A percentile compares a stretch with the other conserved stretches of the same genome.
phyloP scores from a whole-genome alignment of 2,113 vertebrate genomes.

The Vidua macroura region DNA sequence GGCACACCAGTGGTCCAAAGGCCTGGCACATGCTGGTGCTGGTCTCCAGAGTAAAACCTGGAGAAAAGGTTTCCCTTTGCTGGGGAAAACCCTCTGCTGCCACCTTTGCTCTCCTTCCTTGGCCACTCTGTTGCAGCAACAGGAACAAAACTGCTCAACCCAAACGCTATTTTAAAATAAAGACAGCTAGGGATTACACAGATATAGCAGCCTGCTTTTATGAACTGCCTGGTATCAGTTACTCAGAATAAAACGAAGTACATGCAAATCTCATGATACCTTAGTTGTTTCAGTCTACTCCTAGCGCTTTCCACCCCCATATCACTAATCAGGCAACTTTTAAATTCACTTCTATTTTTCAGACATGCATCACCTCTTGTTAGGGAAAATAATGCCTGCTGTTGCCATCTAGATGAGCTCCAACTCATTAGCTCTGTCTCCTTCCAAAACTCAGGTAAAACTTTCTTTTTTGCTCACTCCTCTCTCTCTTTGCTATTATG shows the following conservation, averaged over 20 bases:
- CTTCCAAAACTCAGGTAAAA: neutral
- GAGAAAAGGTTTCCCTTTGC: too few species aligned
- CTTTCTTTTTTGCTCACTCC: neutral
- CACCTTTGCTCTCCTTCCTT: neutral
- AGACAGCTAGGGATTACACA: neutral
- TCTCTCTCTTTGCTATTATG: neutral
- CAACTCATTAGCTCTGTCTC: slow-evolving; percentile 1
- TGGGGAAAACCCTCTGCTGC: neutral
- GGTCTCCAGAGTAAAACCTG: neutral
- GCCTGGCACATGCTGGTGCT: neutral
- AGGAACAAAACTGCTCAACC: neutral
- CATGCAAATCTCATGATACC: neutral
- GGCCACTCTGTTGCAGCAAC: neutral
- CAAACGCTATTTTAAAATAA: neutral
- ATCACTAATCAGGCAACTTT: neutral
- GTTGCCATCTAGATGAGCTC: slow-evolving; percentile 35
- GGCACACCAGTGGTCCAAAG: neutral
- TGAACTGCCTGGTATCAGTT: neutral
- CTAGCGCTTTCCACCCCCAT: neutral
- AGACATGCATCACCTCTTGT: neutral
- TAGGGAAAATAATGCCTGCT: slow-evolving; percentile 5
- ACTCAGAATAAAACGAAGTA: neutral
- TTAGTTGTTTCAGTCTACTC: neutral
- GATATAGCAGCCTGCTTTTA: neutral
- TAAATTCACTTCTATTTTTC: neutral